A percentile compares a stretch with the other conserved stretches of the same genome.
Conservation (phyloP, 2,888 invertebrate genomes). For the Eupsilia transversa region DNA sequence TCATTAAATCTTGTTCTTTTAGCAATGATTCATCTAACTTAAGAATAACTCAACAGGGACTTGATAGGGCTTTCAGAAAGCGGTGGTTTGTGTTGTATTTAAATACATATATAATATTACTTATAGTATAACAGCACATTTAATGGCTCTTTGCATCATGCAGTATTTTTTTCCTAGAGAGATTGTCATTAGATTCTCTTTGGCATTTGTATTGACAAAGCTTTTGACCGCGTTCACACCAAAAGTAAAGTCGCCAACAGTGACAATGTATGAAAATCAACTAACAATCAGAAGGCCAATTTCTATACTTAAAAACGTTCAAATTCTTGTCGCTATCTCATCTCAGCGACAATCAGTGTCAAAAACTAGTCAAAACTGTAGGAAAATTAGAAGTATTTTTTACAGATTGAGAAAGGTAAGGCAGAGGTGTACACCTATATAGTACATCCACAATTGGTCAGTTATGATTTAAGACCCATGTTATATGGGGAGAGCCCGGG, state of each 20-base stretch:
- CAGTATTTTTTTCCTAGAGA: constrained; percentile 41
- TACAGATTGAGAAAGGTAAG: no score
- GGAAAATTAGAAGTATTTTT: background rate
- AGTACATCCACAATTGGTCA: no score
- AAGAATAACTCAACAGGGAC: background rate
- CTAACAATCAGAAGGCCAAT: background rate
- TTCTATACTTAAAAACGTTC: background rate
- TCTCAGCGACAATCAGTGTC: background rate
- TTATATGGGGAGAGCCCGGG: no score
- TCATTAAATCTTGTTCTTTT: constrained; percentile 2
- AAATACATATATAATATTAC: constrained; percentile 33
- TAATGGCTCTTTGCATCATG: constrained; percentile 51
- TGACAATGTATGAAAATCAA: constrained; percentile 1
- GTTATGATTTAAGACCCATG: no score
- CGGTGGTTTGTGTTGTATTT: background rate
- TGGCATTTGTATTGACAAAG: constrained; percentile 45
- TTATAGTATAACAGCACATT: constrained; percentile 49
- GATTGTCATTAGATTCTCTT: constrained; percentile 40
- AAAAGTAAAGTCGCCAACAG: background rate
- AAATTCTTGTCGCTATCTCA: background rate
- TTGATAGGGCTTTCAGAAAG: constrained; percentile 32
- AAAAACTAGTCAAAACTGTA: background rate
- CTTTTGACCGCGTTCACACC: constrained; percentile 9
- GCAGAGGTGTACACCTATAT: no score
- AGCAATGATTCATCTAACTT: background rate